phyloP scores from a whole-genome alignment of 2,113 vertebrate species.

The Tachycineta bicolor region DNA sequence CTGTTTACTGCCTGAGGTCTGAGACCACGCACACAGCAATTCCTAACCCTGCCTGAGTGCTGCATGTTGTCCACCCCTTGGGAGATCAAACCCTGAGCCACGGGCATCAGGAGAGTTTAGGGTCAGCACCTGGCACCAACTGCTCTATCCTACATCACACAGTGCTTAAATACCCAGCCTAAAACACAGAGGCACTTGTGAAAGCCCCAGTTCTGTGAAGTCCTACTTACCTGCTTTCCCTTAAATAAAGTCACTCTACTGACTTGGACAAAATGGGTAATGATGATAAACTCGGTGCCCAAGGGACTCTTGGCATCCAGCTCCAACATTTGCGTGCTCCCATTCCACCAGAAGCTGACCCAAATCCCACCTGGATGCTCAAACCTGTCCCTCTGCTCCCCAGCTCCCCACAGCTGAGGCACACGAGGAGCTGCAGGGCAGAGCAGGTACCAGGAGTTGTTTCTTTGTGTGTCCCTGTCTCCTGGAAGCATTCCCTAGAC shows the following conservation, averaged over 20 bases:
- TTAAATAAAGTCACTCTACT: neutral
- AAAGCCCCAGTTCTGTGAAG: neutral
- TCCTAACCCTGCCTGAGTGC: neutral
- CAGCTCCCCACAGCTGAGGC: neutral
- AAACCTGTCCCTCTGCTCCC: neutral
- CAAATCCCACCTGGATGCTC: neutral
- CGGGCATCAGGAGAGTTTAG: fast-evolving
- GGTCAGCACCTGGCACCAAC: neutral
- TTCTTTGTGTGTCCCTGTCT: neutral
- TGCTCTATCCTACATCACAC: neutral
- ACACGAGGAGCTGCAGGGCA: neutral
- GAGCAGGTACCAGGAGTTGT: neutral
- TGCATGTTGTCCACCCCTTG: neutral
- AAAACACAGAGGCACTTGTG: neutral
- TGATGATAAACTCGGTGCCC: neutral
- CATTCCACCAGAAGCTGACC: neutral
- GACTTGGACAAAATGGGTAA: neutral
- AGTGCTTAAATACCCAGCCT: neutral
- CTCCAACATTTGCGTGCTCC: neutral
- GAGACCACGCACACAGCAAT: too few relatives aligned
- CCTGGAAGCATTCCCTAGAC: neutral
- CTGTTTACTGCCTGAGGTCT: neutral
- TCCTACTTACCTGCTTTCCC: neutral
- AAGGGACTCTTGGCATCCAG: neutral
- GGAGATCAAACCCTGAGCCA: neutral